Evolutionary conservation across 1,140 invertebrate species (phyloP).

Genomic region (Hylyphantes graminicola): DNA sequence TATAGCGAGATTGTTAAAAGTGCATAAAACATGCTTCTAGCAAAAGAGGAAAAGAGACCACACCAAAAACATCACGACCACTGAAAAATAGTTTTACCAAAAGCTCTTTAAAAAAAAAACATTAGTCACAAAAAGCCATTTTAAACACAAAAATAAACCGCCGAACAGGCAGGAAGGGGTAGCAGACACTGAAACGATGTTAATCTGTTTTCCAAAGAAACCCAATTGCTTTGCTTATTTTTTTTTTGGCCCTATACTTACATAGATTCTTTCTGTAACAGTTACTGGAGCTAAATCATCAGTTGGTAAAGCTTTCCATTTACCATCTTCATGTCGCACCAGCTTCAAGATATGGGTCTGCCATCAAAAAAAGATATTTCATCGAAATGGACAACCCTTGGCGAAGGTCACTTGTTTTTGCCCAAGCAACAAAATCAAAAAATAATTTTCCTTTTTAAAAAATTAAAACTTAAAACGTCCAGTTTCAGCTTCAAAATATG

Average conservation of each 20-base stretch:
- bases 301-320: constrained; percentile 56
- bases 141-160: background rate
- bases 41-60: constrained; percentile 37
- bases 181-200: background rate
- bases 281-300: constrained; percentile 31
- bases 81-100: background rate
- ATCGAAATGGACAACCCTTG: constrained; percentile 33
- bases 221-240: constrained; percentile 5
- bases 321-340: constrained; percentile 55
- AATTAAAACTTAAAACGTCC: background rate
- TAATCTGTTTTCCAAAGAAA: constrained; percentile 8
- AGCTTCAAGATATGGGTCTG: constrained; percentile 57
- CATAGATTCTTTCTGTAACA: constrained; percentile 42
- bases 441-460: background rate
- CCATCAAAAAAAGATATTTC: constrained; percentile 59
- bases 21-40: constrained; percentile 23
- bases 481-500: background rate
- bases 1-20: background rate
- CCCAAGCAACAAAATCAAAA: background rate
- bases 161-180: background rate
- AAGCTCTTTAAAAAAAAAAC: background rate
- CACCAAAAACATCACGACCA: constrained; percentile 58
- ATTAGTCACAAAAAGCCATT: constrained; percentile 23
- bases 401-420: background rate
- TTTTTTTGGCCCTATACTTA: constrained; percentile 45